These are phyloP conservation scores for Oligia latruncula DNA, from an alignment of 2,888 invertebrate species.

Conservation along the genomic window DNA sequence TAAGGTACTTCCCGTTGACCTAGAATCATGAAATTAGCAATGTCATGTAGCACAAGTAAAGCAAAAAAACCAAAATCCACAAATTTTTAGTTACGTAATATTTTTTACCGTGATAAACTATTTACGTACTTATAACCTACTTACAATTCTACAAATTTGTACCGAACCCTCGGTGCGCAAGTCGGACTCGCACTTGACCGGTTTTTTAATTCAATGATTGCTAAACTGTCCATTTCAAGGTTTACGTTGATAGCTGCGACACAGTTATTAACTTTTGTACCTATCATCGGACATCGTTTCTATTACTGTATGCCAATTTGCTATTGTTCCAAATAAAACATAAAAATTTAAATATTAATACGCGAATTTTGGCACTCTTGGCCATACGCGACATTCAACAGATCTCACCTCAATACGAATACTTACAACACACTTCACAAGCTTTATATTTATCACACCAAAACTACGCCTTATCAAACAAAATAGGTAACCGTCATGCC, in stretches of 20 bases:
- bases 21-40: too few relatives aligned
- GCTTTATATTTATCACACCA: neutral
- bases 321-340: neutral
- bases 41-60: too few relatives aligned
- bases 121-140: too few relatives aligned
- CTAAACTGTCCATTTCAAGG: neutral
- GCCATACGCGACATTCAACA: neutral
- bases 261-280: neutral
- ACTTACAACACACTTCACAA: neutral
- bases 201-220: too few relatives aligned
- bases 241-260: neutral
- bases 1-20: too few relatives aligned
- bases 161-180: too few relatives aligned
- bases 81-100: too few relatives aligned
- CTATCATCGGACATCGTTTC: neutral
- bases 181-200: too few relatives aligned
- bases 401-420: neutral
- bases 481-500: conserved; percentile 49
- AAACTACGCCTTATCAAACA: conserved; percentile 23
- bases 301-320: neutral
- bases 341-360: neutral
- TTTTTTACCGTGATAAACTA: too few relatives aligned
- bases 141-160: too few relatives aligned
- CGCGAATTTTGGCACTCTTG: neutral
- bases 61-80: too few relatives aligned